A percentile compares a stretch with the other conserved stretches of the same genome.
These are phyloP conservation scores for Spilogale gracilis DNA, from an alignment of 2,113 vertebrate species.

Conservation along the genomic window DNA sequence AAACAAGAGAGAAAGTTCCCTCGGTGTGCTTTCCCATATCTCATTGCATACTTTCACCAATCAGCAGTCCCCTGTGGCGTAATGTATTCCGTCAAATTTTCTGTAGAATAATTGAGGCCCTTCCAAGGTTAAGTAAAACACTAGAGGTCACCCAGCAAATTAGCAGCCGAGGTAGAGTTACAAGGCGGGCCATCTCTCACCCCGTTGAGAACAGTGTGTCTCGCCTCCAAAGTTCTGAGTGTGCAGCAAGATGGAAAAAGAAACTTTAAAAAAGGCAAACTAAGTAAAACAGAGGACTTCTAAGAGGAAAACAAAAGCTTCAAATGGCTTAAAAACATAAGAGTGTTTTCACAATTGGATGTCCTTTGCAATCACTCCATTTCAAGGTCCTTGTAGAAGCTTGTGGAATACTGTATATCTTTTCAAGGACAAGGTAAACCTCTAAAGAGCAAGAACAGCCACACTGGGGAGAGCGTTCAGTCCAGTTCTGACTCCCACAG, in stretches of 20 bases:
- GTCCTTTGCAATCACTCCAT: neutral
- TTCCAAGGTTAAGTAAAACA: conserved; percentile 77
- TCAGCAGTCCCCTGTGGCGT: conserved; percentile 40
- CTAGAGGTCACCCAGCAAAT: conserved; percentile 73
- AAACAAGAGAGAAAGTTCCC: conserved; percentile 13
- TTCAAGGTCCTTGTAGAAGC: neutral
- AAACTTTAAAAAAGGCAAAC: conserved; percentile 59
- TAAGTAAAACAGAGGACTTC: conserved; percentile 11
- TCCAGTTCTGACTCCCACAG: neutral
- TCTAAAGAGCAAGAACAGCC: neutral
- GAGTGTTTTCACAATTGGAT: neutral
- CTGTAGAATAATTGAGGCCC: conserved; percentile 71
- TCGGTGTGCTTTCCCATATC: neutral
- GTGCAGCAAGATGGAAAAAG: neutral
- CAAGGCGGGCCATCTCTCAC: neutral
- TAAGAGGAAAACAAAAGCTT: conserved; percentile 3
- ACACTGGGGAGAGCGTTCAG: too few relatives aligned
- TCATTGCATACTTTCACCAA: conserved; percentile 40
- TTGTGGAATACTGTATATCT: neutral
- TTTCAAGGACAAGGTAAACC: neutral
- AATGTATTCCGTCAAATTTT: conserved; percentile 23
- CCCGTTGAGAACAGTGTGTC: neutral
- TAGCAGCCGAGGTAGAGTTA: conserved; percentile 66
- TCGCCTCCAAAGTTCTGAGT: neutral
- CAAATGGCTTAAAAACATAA: conserved; percentile 21